phyloP scores from a whole-genome alignment of 2,113 vertebrate species.

The Sapayoa aenigma region DNA sequence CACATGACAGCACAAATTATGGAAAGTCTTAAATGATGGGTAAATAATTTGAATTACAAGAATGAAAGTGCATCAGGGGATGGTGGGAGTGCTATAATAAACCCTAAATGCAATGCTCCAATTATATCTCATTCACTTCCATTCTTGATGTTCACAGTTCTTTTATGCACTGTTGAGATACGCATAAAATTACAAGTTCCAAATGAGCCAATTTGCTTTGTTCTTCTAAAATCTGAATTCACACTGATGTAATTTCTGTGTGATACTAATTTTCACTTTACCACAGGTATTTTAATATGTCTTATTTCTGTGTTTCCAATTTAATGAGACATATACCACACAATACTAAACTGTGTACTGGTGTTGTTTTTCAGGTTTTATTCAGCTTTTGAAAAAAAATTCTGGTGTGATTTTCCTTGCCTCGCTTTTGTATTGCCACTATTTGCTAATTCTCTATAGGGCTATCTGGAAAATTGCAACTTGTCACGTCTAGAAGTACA shows the following conservation, averaged over 20 bases:
- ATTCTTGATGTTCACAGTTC: not conserved
- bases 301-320: not conserved
- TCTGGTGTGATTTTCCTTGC: not conserved
- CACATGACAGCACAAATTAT: conserved; percentile 7
- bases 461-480: not conserved
- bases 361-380: not conserved
- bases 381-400: not conserved
- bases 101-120: not conserved
- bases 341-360: not conserved
- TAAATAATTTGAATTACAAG: conserved; percentile 38
- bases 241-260: not conserved
- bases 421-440: not conserved
- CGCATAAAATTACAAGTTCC: not conserved
- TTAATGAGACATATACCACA: not conserved
- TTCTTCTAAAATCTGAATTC: conserved; percentile 1
- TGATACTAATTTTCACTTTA: not conserved
- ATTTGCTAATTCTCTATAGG: not conserved
- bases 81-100: conserved; percentile 22
- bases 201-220: not conserved
- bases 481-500: not conserved
- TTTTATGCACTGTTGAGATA: not conserved
- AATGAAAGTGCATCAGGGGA: not conserved
- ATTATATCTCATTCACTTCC: not conserved
- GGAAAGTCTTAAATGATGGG: not conserved
- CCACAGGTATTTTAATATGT: not conserved